phyloP scores from a whole-genome alignment of 2,797 vertebrate genomes.

The Oreonectes daqikongensis region DNA sequence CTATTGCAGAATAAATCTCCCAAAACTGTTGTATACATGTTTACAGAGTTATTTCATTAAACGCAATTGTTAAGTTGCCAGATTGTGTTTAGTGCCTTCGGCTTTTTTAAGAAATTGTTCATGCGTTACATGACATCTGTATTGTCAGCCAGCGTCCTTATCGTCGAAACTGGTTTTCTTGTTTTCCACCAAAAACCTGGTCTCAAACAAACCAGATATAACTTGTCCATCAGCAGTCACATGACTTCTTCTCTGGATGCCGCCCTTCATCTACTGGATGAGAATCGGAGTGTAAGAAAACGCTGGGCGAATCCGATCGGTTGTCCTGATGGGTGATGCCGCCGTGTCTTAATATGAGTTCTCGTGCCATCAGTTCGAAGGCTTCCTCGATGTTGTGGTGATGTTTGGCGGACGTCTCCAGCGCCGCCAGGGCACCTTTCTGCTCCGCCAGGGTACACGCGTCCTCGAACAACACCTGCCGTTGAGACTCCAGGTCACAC shows the following conservation, averaged over 20 bases:
- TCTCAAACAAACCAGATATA: background rate
- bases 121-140: background rate
- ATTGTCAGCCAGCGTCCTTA: too few relatives aligned
- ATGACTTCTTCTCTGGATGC: constrained; percentile 72
- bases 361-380: constrained; percentile 89
- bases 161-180: background rate
- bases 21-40: background rate
- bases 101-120: background rate
- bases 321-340: constrained; percentile 75
- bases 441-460: constrained; percentile 92
- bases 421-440: constrained; percentile 82
- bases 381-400: constrained; percentile 91
- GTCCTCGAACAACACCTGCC: constrained; percentile 93
- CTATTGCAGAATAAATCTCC: constrained; percentile 8
- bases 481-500: constrained; percentile 80
- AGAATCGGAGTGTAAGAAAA: constrained; percentile 75
- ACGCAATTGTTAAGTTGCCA: background rate
- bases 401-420: constrained; percentile 95
- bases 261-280: constrained; percentile 70
- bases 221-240: constrained; percentile 76
- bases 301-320: constrained; percentile 65
- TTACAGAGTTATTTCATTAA: constrained; percentile 10
- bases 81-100: background rate
- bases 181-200: background rate
- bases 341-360: constrained; percentile 89